Conservation (phyloP, 2,113 vertebrate genomes). For the Pipra filicauda region DNA sequence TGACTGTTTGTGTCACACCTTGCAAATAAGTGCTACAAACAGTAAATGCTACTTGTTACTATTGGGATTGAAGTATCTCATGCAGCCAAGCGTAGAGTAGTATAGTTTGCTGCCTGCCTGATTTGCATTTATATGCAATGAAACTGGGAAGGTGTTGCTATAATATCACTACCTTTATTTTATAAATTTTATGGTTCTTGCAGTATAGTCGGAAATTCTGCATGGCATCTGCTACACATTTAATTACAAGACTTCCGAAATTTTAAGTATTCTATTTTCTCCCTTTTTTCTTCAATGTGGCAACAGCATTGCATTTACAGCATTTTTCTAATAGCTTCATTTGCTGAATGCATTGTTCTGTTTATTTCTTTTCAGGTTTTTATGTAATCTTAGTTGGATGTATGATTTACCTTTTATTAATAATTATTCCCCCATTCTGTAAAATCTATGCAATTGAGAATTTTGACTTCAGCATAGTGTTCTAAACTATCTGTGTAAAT, state of each 20-base stretch:
- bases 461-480: not conserved
- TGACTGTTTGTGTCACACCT: not conserved
- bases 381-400: conserved; percentile 9
- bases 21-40: not conserved
- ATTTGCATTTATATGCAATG: conserved; percentile 21
- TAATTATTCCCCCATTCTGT: not conserved
- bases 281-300: not conserved
- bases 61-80: not conserved
- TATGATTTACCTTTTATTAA: conserved; percentile 12
- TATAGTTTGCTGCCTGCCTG: conserved; percentile 2
- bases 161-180: not conserved
- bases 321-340: not conserved
- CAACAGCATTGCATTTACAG: not conserved
- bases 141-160: not conserved
- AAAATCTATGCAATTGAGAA: not conserved
- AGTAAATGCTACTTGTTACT: conserved; percentile 19
- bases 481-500: conserved; percentile 30
- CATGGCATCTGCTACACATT: not conserved
- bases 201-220: not conserved
- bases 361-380: not conserved
- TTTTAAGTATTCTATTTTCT: not conserved
- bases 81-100: not conserved
- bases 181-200: not conserved
- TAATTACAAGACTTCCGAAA: not conserved
- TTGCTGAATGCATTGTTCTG: not conserved